These are phyloP conservation scores for Henicopernis longicauda DNA, from an alignment of 2,113 vertebrate species.

Conservation along the genomic window DNA sequence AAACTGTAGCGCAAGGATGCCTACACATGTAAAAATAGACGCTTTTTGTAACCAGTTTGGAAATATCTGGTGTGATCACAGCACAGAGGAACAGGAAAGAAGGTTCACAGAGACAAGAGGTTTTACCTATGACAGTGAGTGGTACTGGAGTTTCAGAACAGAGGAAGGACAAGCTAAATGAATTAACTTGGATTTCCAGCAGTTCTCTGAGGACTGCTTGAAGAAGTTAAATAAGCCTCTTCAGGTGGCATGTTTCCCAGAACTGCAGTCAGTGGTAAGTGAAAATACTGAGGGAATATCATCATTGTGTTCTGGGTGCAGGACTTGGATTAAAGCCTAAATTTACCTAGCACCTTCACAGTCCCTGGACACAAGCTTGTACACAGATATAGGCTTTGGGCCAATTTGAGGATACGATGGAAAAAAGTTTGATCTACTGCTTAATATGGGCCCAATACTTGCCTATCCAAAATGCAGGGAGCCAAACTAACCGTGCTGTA, in stretches of 20 bases:
- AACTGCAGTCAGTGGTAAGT: not conserved
- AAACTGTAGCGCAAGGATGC: not conserved
- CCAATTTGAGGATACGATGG: not conserved
- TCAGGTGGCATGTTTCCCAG: not conserved
- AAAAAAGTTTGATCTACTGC: not conserved
- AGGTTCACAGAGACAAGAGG: not conserved
- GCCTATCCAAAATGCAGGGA: not conserved
- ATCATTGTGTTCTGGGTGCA: not conserved
- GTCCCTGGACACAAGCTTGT: not conserved
- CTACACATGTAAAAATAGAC: not conserved
- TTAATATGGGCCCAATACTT: rapidly evolving
- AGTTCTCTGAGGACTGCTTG: not conserved
- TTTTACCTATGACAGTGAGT: not conserved
- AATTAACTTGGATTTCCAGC: not conserved
- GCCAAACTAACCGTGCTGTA: not conserved
- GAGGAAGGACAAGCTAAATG: not conserved
- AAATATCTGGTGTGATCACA: not conserved
- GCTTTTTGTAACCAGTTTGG: not conserved
- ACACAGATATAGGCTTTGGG: not conserved
- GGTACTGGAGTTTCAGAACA: not conserved
- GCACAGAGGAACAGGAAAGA: not conserved
- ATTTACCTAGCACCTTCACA: not conserved
- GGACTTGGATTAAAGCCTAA: not conserved
- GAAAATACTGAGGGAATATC: not conserved
- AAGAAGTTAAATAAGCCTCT: not conserved